Percentiles rank a stretch among this genome's conserved stretches.
phyloP scores from a whole-genome alignment of 2,797 vertebrate species.

The Enteromius mattozi region DNA sequence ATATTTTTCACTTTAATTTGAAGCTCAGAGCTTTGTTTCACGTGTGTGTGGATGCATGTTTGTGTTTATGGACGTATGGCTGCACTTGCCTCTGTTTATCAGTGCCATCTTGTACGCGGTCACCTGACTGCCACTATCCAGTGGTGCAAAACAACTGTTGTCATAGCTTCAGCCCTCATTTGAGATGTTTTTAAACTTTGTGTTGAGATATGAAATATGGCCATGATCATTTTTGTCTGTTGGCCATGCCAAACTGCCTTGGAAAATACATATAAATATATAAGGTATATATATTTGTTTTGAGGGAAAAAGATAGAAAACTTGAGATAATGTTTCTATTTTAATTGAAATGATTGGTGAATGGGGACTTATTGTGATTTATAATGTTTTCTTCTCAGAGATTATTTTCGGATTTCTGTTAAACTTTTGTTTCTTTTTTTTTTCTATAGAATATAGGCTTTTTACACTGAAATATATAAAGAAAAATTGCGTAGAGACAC shows the following conservation, averaged over 20 bases:
- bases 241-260: slow-evolving; percentile 83
- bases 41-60: slow-evolving; percentile 9
- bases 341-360: slow-evolving; percentile 83
- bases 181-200: slow-evolving; percentile 72
- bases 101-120: slow-evolving; percentile 64
- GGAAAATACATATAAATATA: slow-evolving; percentile 74
- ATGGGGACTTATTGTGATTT: slow-evolving; percentile 75
- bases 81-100: slow-evolving; percentile 68
- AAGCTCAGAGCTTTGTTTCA: neutral
- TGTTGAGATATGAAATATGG: slow-evolving; percentile 71
- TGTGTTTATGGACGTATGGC: slow-evolving; percentile 60
- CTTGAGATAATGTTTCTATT: slow-evolving; percentile 79
- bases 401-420: slow-evolving; percentile 74
- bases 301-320: slow-evolving; percentile 78
- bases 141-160: slow-evolving; percentile 66
- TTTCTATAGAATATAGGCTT: slow-evolving; percentile 83
- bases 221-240: slow-evolving; percentile 76
- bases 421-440: slow-evolving; percentile 64
- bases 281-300: slow-evolving; percentile 72
- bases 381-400: slow-evolving; percentile 73
- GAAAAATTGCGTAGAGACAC: slow-evolving; percentile 82
- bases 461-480: slow-evolving; percentile 86
- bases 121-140: slow-evolving; percentile 66
- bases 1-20: neutral
- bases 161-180: slow-evolving; percentile 66